Evolutionary conservation across 2,113 vertebrate genomes (phyloP).

Genomic region (Vulpes vulpes): DNA sequence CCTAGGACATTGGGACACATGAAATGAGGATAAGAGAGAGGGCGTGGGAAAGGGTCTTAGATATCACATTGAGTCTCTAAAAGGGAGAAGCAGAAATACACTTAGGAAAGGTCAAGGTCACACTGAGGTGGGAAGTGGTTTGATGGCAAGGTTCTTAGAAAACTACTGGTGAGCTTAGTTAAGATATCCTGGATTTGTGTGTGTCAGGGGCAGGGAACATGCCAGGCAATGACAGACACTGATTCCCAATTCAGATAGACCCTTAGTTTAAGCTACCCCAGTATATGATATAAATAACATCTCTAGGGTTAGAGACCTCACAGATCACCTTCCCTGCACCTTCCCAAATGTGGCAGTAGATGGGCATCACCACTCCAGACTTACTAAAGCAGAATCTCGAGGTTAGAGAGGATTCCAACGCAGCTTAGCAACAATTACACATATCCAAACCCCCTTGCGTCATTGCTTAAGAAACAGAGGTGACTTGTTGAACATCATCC

Average conservation of each 20-base stretch:
- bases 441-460: not conserved
- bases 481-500: not conserved
- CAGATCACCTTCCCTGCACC: not conserved
- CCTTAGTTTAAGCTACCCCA: not conserved
- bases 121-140: not conserved
- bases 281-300: not conserved
- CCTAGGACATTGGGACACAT: not conserved
- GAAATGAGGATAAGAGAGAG: not conserved
- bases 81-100: not conserved
- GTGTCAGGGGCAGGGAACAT: not conserved
- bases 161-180: not conserved
- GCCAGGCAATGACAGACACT: not conserved
- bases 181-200: not conserved
- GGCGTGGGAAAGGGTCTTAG: not conserved
- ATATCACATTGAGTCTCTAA: not conserved
- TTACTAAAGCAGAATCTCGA: not conserved
- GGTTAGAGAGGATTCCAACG: not conserved
- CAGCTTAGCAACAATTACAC: not conserved
- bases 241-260: not conserved
- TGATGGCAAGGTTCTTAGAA: conserved; percentile 28
- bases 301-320: not conserved
- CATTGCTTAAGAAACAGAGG: not conserved
- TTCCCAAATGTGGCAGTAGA: not conserved
- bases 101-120: conserved; percentile 2
- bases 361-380: not conserved